phyloP scores from a whole-genome alignment of 2,888 invertebrate species.

The Oxycera nigricornis region DNA sequence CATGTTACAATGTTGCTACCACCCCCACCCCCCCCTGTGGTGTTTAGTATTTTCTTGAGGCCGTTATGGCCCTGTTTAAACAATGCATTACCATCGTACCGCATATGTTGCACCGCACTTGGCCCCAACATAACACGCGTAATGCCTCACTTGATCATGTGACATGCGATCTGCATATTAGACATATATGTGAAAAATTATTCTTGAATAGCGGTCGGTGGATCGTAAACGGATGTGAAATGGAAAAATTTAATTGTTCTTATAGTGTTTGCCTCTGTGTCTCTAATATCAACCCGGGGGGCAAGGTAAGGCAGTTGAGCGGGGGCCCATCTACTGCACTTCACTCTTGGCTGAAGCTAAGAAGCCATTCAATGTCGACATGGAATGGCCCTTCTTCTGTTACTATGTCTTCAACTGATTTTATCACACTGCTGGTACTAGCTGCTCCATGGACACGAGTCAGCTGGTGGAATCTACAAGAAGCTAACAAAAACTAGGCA shows the following conservation, averaged over 20 bases:
- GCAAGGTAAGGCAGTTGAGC: background rate
- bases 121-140: background rate
- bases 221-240: conserved; percentile 43
- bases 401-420: background rate
- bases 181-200: conserved; percentile 8
- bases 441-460: background rate
- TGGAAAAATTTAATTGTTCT: conserved; percentile 45
- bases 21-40: too few species aligned
- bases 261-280: too few species aligned
- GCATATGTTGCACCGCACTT: background rate
- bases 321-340: background rate
- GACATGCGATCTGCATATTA: conserved; percentile 33
- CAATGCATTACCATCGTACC: background rate
- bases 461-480: conserved; percentile 4
- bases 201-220: conserved; percentile 40
- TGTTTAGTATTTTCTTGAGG: too few species aligned
- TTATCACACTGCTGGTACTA: background rate
- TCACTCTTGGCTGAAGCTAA: background rate
- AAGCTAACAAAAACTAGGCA: background rate
- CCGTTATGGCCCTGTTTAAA: background rate
- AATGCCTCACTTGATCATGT: conserved; percentile 21
- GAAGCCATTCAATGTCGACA: conserved; percentile 30
- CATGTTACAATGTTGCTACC: too few species aligned
- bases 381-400: conserved; percentile 8
- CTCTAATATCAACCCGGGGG: background rate